Evolutionary conservation across 2,888 invertebrate species (phyloP).

Genomic region (Athrips mouffetella): DNA sequence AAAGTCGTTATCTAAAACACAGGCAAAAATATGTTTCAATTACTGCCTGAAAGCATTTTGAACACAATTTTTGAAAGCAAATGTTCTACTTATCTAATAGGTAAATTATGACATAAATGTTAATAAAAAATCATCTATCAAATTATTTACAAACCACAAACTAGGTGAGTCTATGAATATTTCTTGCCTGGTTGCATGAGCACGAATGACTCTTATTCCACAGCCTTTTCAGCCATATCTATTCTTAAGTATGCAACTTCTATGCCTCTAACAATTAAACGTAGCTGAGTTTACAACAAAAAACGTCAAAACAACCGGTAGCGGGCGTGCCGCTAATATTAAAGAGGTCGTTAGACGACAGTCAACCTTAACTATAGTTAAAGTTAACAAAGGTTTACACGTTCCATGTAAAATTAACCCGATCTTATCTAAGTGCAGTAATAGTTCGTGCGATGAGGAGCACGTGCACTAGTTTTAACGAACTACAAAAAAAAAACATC

Average conservation of each 20-base stretch:
- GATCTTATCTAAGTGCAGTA: slow-evolving; percentile 66
- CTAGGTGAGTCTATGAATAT: too few species aligned
- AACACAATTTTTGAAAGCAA: too few species aligned
- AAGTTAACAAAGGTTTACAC: slow-evolving; percentile 62
- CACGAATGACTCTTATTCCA: too few species aligned
- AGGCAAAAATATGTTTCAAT: too few species aligned
- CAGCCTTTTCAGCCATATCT: background rate
- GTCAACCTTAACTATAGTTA: slow-evolving; percentile 24
- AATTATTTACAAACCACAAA: too few species aligned
- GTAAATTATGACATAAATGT: too few species aligned
- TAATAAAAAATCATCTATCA: too few species aligned
- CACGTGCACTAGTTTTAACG: slow-evolving; percentile 71
- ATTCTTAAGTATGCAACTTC: background rate
- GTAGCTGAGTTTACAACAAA: slow-evolving; percentile 48
- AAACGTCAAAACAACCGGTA: slow-evolving; percentile 63
- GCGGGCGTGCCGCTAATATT: slow-evolving; percentile 70
- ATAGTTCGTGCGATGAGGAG: slow-evolving; percentile 51
- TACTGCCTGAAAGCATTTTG: too few species aligned
- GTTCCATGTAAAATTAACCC: slow-evolving; percentile 69
- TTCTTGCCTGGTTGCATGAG: too few species aligned
- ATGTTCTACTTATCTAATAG: too few species aligned
- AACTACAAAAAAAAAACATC: slow-evolving; percentile 31
- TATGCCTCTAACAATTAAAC: slow-evolving; percentile 64
- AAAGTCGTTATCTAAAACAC: background rate
- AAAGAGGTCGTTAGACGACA: slow-evolving; percentile 53